phyloP scores from a whole-genome alignment of 1,140 invertebrate genomes.

The Adelges cooleyi region DNA sequence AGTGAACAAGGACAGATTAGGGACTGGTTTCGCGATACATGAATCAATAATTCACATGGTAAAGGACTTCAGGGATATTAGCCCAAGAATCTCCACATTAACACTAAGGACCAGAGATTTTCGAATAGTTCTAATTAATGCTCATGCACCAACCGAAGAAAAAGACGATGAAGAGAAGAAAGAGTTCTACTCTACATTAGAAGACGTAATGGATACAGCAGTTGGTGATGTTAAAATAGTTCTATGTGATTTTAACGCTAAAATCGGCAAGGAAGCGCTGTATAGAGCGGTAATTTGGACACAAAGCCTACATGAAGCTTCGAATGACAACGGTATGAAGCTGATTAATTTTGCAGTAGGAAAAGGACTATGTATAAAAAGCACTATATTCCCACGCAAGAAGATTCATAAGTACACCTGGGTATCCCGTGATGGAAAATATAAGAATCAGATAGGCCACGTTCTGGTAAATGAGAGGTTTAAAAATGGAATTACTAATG shows the following conservation, averaged over 20 bases:
- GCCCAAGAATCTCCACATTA: constrained; percentile 25
- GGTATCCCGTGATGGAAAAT: background rate
- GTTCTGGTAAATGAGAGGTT: constrained; percentile 28
- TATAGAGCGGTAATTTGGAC: constrained; percentile 33
- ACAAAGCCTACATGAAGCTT: constrained; percentile 34
- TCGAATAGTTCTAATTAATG: constrained; percentile 26
- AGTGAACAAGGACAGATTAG: background rate
- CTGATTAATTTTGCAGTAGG: constrained; percentile 30
- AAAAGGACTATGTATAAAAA: constrained; percentile 30
- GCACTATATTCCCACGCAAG: constrained; percentile 31
- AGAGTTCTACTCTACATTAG: constrained; percentile 25
- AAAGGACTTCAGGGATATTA: constrained; percentile 13
- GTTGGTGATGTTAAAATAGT: constrained; percentile 29
- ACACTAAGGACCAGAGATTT: constrained; percentile 10
- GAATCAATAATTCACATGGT: background rate
- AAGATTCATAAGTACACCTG: constrained; percentile 30
- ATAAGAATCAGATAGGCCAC: constrained; percentile 30
- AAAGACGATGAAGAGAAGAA: constrained; percentile 28
- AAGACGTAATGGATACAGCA: constrained; percentile 6
- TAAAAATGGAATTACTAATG: constrained; percentile 11
- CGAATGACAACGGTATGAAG: constrained; percentile 30
- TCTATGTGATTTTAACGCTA: constrained; percentile 31
- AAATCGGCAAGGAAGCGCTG: constrained; percentile 23
- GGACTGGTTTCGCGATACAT: constrained; percentile 26
- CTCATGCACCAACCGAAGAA: constrained; percentile 30